phyloP scores from a whole-genome alignment of 2,888 invertebrate genomes.

The Torymus auratus region DNA sequence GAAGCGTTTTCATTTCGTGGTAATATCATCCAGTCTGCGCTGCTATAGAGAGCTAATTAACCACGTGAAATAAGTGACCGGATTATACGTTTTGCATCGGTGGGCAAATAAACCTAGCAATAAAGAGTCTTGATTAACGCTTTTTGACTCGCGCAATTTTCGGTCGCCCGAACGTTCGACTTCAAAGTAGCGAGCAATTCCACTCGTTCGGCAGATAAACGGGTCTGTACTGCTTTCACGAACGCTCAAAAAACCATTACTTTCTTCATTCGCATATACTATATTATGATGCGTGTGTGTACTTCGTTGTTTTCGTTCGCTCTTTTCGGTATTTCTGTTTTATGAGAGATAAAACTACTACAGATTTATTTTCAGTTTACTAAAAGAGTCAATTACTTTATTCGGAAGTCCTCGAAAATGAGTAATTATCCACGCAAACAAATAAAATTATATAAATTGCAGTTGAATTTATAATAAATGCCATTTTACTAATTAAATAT shows the following conservation, averaged over 20 bases:
- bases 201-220: conserved; percentile 19
- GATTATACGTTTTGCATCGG: background rate
- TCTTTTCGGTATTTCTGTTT: conserved; percentile 6
- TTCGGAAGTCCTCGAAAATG: too few relatives aligned
- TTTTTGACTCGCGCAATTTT: conserved; percentile 3
- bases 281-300: conserved; percentile 18
- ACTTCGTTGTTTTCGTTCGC: background rate
- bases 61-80: background rate
- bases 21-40: too few relatives aligned
- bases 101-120: conserved; percentile 16
- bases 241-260: conserved; percentile 24
- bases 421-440: too few relatives aligned
- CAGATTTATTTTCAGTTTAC: background rate
- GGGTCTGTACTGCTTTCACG: conserved; percentile 37
- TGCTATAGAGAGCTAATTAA: background rate
- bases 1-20: too few relatives aligned
- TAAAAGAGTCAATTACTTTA: too few relatives aligned
- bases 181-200: conserved; percentile 17
- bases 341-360: background rate
- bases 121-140: conserved; percentile 26
- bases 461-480: too few relatives aligned
- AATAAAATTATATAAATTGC: too few relatives aligned
- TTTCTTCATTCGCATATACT: conserved; percentile 23
- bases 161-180: background rate
- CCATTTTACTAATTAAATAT: too few relatives aligned